Evolutionary conservation across 2,888 invertebrate species (phyloP).

Genomic region (Oscheius onirici): DNA sequence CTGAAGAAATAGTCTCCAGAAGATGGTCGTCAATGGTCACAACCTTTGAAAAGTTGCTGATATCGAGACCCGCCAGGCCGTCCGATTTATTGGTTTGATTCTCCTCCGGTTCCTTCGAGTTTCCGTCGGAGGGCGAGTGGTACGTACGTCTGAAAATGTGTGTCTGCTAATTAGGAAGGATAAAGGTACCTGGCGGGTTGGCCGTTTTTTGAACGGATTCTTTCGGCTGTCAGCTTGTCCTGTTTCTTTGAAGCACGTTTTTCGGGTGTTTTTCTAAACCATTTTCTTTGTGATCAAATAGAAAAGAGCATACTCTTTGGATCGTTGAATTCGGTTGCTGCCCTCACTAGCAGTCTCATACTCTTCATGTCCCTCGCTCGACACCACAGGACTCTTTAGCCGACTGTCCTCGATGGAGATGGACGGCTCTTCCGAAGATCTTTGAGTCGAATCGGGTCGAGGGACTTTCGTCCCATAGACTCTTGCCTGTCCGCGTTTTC

Average conservation of each 20-base stretch:
- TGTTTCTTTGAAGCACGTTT: background rate
- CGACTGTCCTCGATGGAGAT: constrained; percentile 23
- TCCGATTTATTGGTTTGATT: constrained; percentile 3
- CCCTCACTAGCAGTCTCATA: constrained; percentile 86
- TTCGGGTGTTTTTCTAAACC: constrained; percentile 10
- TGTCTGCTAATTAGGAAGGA: background rate
- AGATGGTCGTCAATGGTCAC: constrained; percentile 29
- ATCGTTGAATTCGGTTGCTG: constrained; percentile 73
- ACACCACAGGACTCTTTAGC: constrained; percentile 53
- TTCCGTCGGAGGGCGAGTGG: constrained; percentile 56
- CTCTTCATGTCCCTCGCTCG: constrained; percentile 73
- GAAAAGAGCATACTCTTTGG: constrained; percentile 50
- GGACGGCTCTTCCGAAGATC: constrained; percentile 20
- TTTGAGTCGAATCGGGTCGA: background rate
- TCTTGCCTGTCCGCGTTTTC: background rate
- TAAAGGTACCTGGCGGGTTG: constrained; percentile 52
- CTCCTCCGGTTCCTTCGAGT: constrained; percentile 44
- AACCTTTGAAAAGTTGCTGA: constrained; percentile 27
- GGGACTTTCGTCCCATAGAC: background rate
- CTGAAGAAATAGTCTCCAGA: constrained; percentile 18
- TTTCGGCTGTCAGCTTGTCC: constrained; percentile 23
- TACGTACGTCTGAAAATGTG: constrained; percentile 65
- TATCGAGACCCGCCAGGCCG: constrained; percentile 38
- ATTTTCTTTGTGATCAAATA: background rate
- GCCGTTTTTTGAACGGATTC: constrained; percentile 65